These are phyloP conservation scores for Ditylenchus weischeri DNA, from an alignment of 2,888 invertebrate species.

Conservation along the genomic window DNA sequence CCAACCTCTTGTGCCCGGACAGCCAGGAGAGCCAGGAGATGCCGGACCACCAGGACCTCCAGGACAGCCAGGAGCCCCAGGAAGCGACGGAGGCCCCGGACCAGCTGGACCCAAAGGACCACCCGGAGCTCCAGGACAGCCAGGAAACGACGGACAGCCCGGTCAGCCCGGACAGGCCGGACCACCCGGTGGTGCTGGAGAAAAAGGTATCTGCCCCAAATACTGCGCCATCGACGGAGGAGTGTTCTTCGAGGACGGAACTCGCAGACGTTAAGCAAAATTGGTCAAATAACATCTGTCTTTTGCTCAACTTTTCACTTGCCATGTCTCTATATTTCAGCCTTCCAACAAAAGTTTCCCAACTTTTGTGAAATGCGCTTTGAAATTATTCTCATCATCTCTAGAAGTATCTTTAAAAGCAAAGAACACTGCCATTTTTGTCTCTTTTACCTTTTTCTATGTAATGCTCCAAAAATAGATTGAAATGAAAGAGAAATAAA, in stretches of 20 bases:
- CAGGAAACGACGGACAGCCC: constrained; percentile 35
- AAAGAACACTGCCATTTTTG: no score
- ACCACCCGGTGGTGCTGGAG: constrained; percentile 28
- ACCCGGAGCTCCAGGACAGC: constrained; percentile 40
- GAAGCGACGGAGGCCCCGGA: constrained; percentile 25
- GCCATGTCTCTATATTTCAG: no score
- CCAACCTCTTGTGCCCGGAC: constrained; percentile 34
- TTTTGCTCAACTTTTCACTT: no score
- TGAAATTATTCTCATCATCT: no score
- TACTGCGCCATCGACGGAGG: constrained; percentile 46
- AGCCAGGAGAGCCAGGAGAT: constrained; percentile 32
- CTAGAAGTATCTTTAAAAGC: no score
- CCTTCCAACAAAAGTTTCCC: no score
- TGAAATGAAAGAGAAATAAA: no score
- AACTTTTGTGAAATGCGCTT: no score
- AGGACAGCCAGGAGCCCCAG: constrained; percentile 47
- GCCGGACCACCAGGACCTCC: constrained; percentile 51
- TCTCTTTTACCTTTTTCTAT: no score
- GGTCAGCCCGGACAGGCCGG: constrained; percentile 24
- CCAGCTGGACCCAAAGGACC: constrained; percentile 26
- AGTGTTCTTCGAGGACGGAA: constrained; percentile 43
- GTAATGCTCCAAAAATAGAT: no score
- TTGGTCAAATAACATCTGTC: no score
- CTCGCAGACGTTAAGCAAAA: constrained; percentile 14
- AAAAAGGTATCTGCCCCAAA: constrained; percentile 46